Evolutionary conservation across 1,140 invertebrate genomes (phyloP).

Genomic region (Lepidurus apus): DNA sequence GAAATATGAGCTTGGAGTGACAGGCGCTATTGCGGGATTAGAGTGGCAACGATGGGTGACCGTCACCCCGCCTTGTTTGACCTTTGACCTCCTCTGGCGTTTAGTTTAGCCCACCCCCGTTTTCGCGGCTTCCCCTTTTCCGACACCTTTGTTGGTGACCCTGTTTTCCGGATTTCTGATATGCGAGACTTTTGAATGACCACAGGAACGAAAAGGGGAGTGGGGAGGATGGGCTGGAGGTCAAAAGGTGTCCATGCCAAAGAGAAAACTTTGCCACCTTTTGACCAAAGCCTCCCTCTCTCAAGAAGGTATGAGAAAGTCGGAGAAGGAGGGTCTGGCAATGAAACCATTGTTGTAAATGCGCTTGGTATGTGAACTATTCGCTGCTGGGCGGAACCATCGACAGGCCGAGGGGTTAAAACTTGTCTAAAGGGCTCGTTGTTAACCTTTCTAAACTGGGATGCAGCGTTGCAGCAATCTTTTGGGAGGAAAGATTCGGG

Average conservation of each 20-base stretch:
- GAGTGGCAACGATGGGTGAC: neutral
- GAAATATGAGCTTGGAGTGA: neutral
- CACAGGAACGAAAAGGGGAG: conserved; percentile 1
- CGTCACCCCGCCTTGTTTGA: conserved; percentile 6
- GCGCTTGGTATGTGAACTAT: conserved; percentile 19
- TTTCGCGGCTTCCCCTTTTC: conserved; percentile 15
- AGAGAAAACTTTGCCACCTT: conserved; percentile 5
- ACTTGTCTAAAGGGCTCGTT: neutral
- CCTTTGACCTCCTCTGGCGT: conserved; percentile 1
- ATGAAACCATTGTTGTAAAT: conserved; percentile 22
- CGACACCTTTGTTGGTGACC: conserved; percentile 12
- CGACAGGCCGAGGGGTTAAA: conserved; percentile 11
- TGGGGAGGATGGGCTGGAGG: conserved; percentile 1
- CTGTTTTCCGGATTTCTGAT: neutral
- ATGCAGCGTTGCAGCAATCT: neutral
- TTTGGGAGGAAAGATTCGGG: neutral
- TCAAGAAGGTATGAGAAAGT: neutral
- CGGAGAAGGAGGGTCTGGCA: neutral
- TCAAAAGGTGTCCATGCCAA: neutral
- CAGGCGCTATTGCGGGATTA: neutral
- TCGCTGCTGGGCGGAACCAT: conserved; percentile 3
- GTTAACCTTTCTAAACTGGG: neutral
- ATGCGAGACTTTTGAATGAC: neutral
- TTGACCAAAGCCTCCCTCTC: neutral
- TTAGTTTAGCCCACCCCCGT: neutral